Evolutionary conservation across 2,888 invertebrate species (phyloP), one percentile per base, ranked within the genome.

Genomic region (Acleris holmiana): DNA sequence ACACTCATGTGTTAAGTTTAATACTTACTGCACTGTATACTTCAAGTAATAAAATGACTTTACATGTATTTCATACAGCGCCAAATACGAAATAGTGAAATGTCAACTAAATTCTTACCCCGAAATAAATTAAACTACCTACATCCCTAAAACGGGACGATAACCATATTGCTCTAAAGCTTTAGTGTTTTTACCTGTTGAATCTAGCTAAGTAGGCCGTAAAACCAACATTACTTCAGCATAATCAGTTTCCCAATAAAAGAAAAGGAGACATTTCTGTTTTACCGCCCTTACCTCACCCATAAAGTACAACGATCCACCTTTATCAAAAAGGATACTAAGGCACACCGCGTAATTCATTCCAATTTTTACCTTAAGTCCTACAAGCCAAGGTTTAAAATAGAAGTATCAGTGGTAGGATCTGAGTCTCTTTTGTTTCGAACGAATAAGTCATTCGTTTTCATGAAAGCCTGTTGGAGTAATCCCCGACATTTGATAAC

Each of bases 221-320:
- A 57, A 62, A 57, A 62, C 61, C 41, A 49, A 41, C 53, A 23
- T 62, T 62, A 62, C 62, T 62, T 57, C 62, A 21, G 56, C 49
- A 44, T 55, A 62, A 62, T 62, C 62, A 62, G 56, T 62, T 46
- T 29, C 62, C 62, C 50, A 46, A 62, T 62, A 62, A 62, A 62
- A 56, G 55, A 56, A 62, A 59, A 60, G 29, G 59, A 51, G 62
- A 57, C 55, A 62, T 62, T 46, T 29, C 56, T 56, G 56, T 62
- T 62, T 62, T 51, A 56, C 62, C 50, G 49, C 49, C 48, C 49
- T 49, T 56, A 55, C 49, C 55, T 49, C 44, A n/a, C 35, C 21
- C 50, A 56, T 61, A 61, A 61, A 61, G n/a, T 44, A 55, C 35
- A 53, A 18, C 53, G 51, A 15, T 4, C 10, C 25, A 21, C 17